Base-by-base conservation (phyloP, 2,797 vertebrate species). In the Picus viridis region DNA sequence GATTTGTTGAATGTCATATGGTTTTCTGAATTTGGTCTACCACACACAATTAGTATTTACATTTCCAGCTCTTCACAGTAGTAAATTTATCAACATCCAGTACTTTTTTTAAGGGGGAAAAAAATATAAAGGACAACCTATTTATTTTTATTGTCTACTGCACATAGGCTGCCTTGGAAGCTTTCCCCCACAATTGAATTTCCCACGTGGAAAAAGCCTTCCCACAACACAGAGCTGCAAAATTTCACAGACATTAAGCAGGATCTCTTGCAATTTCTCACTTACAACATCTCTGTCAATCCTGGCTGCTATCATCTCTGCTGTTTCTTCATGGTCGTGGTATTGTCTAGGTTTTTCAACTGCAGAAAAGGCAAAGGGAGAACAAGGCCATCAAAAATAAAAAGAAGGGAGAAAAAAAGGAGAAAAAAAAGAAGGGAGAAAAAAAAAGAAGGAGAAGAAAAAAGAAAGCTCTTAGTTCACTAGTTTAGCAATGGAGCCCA, bases 201-300 rank as follows among this genome's bases (percentile, higher is more conserved):
- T 67, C 23, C 20, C 10, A 30, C 1, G 3, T 47, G 45, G 39
- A 67, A 76, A 77, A 85, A 70, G 22, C 9, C 54, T 89, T 67
- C 20, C 12, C 36, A 56, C 4, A 3, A 75, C 59, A 7, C 2
- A 51, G 6, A 68, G 22, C 1, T 59, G 30, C 36, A 87, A 64
- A 47, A 45, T 51, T 79, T 74, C 83, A 72, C 8, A 51, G 45
- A 22, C 8, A 34, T 9, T 30, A 71, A 86, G 34, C 18, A 92
- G 18, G 18, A 54, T 4, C 1, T 5, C 14, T 80, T 64, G 54
- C 20, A 62, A 27, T 27, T 43, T 41, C n/a, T 81, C n/a, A 97
- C 98, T 98, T 95, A 99, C 99, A 98, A 99, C 99, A 58, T 99
- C 99, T 93, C 98, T 96, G 97, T 99, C 99, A 63, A 99, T 98